Evolutionary conservation across 2,797 vertebrate genomes (phyloP), one percentile per base, ranked within the genome.

Genomic region (Alectoris magna): DNA sequence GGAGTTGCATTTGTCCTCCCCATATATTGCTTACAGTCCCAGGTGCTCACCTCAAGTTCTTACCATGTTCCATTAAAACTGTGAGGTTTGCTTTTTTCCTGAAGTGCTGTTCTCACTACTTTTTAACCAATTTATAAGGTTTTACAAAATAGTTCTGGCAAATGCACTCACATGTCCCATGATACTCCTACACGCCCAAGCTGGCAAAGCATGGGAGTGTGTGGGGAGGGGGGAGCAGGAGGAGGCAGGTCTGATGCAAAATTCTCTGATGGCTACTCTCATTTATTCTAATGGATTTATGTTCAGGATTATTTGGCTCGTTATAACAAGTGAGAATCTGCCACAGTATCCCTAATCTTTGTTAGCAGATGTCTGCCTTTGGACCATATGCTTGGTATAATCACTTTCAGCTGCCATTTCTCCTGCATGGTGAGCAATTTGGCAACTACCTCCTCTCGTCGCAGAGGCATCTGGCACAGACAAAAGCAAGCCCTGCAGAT

Each of bases 281-380:
- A 44, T 93, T 93, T 94, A 38, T 79, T 90, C 64, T 87, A 90
- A 80, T 53, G 81, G 84, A 91, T 22, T 90, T 92, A 43, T 36
- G 62, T 56, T 83, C 79, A 92, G 53, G 88, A 92, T 76, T 69
- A 92, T 94, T 96, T 96, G 92, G 90, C 91, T 96, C 87, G 87
- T 95, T 96, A 88, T 46, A 91, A 88, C 67, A 93, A 90, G 73
- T 19, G 76, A 84, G 73, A 94, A 90, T 95, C 76, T 95, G 94
- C 71, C 72, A 88, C 76, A 85, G 59, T 89, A 90, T 87, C 90
- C 78, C 77, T 96, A 96, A 97, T 97, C 95, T 96, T 87, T 87
- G 90, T 79, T 59, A 96, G 81, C 95, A 97, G 96, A 97, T 97
- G 96, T 96, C 97, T 96, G 94, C 71, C 75, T 96, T 95, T 89